Evolutionary conservation across 2,113 vertebrate species (phyloP), one percentile per base, ranked within the genome.

Genomic region (Microtus montanus): DNA sequence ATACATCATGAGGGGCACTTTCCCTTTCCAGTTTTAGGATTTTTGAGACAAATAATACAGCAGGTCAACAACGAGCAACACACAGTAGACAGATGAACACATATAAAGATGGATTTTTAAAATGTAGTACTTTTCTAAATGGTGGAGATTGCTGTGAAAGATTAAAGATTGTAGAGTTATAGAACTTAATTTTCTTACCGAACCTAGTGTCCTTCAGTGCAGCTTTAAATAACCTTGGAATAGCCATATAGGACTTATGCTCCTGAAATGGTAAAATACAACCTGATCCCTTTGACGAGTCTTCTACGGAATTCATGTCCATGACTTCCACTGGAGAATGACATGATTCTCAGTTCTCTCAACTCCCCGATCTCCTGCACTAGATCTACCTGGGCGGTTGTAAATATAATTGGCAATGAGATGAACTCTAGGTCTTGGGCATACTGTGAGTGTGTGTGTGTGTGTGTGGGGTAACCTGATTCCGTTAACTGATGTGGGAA

Each of bases 251-350:
- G 35, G 1, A 19, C 5, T 49, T 19, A 47, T 28, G n/a, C 2
- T 9, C 26, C 12, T 74, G 33, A 47, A 33, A 22, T 71, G 73
- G 26, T 44, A 44, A 80, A 90, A 66, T 35, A 26, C 11, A 41
- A 2, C 33, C 71, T 88, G 17, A 44, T 26, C 30, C 3, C 10
- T 73, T 78, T 54, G 30, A 24, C 79, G 6, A 1, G 7, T 71
- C 35, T 47, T 61, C 5, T 5, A 1, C 1, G 3, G 9, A 26
- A 71, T 80, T 80, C 58, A n/a, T n/a, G 33, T 12, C 63, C 4
- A 7, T 3, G 5, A 3, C 28, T 41, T 24, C 3, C 14, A 17
- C 0, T 38, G 28, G n/a, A 14, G 4, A 79, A 35, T 12, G 30
- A 30, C 61, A 3, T 30, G 66, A 8, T 73, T 61, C 17, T 82